A percentile compares a stretch with the other conserved stretches of the same genome.
Conservation (phyloP, 2,888 invertebrate genomes). For the Glaucopsyche alexis region DNA sequence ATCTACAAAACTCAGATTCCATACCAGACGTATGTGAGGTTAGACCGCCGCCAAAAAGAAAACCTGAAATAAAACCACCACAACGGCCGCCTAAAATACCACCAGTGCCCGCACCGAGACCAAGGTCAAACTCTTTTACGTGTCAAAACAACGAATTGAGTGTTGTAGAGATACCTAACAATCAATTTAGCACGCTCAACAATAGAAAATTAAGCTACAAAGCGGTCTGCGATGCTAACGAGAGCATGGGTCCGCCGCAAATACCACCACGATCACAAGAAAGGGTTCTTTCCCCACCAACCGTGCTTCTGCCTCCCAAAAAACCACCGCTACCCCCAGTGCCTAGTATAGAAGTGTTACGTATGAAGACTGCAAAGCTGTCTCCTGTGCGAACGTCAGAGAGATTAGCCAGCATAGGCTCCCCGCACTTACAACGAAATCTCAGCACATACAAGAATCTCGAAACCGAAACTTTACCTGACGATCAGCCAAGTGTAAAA, state of each 20-base stretch:
- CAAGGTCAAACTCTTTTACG: constrained; percentile 79
- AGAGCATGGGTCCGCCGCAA: constrained; percentile 67
- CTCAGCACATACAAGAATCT: constrained; percentile 80
- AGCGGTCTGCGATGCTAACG: constrained; percentile 71
- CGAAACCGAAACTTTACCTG: constrained; percentile 69
- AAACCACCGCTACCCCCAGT: constrained; percentile 87
- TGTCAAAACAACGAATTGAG: constrained; percentile 67
- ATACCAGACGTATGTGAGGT: constrained; percentile 75
- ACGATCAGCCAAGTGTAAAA: constrained; percentile 58
- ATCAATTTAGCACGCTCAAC: constrained; percentile 70
- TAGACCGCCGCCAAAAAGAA: constrained; percentile 83
- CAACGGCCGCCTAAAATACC: constrained; percentile 84
- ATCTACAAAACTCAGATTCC: constrained; percentile 65
- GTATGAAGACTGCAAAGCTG: constrained; percentile 75
- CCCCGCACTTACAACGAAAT: constrained; percentile 82
- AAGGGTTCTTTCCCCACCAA: constrained; percentile 66
- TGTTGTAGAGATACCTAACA: constrained; percentile 66
- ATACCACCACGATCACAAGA: constrained; percentile 75
- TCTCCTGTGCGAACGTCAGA: constrained; percentile 68
- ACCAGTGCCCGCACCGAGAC: constrained; percentile 73
- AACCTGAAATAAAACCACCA: constrained; percentile 80
- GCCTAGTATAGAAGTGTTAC: constrained; percentile 81
- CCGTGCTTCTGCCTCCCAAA: constrained; percentile 82
- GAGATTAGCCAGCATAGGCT: constrained; percentile 82
- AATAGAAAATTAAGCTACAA: constrained; percentile 70